These are phyloP conservation scores for Crossoptilon crossoptilon DNA, from an alignment of 2,797 vertebrate species.

Conservation along the genomic window DNA sequence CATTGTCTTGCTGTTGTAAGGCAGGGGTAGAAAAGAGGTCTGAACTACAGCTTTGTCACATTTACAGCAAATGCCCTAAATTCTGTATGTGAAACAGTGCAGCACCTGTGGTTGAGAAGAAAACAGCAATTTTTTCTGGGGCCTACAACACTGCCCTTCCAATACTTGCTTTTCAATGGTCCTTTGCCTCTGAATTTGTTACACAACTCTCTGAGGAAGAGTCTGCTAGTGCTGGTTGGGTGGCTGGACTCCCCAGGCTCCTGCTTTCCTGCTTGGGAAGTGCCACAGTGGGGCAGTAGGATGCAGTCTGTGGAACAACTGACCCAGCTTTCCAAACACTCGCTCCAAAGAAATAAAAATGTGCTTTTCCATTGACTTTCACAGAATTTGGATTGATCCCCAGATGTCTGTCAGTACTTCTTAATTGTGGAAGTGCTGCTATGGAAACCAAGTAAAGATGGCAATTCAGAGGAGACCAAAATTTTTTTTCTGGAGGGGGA, in stretches of 20 bases:
- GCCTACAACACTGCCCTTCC: neutral
- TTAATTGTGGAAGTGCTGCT: slow-evolving; percentile 1
- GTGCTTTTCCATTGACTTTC: neutral
- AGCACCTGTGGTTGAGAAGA: neutral
- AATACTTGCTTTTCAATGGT: neutral
- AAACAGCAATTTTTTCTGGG: neutral
- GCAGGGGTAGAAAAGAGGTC: neutral
- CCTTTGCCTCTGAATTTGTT: neutral
- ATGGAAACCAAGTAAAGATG: neutral
- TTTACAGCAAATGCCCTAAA: neutral
- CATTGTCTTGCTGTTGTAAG: neutral
- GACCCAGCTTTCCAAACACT: neutral
- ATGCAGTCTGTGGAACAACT: neutral
- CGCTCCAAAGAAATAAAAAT: neutral
- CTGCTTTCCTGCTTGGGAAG: neutral
- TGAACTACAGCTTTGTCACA: too few relatives aligned
- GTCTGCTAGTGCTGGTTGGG: neutral
- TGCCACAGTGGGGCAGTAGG: neutral
- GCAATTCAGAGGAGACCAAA: neutral
- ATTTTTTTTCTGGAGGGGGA: neutral
- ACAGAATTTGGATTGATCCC: neutral
- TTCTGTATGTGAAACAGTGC: neutral
- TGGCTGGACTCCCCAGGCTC: neutral
- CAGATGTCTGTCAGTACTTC: neutral
- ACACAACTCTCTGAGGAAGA: neutral